Base-by-base conservation (phyloP, 2,888 invertebrate species). In the Phlogophora meticulosa region DNA sequence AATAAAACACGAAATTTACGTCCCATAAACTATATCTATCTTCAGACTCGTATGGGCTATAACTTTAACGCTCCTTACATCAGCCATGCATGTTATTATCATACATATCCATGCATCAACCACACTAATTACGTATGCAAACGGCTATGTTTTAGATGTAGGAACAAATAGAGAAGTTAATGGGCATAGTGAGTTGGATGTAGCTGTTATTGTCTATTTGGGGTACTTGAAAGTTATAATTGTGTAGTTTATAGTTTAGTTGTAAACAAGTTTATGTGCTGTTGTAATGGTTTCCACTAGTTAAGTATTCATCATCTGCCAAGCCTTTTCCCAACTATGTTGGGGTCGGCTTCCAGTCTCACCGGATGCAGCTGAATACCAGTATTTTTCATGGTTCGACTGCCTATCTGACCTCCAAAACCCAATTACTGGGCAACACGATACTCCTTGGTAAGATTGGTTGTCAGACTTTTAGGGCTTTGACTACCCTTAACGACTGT, bases 91-190 rank as follows among this genome's bases (percentile, higher is more conserved):
- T 43, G 40, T 11, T 51, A 24, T 32, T 42, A 13, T 32, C 45
- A 53, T 57, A 28, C 40, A 60, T 48, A 48, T 53, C 24, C 53
- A 74, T 53, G 51, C 15, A 42, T 4, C 17, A 42, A 61, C 65
- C 60, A 32, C 65, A 32, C 49, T 32, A 49, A 61, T 66, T 32
- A 58, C 10, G 9, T 28, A 75, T 74, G 60, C 75, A 58, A 66
- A 75, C 58, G 49, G 42, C 53, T 43, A 63, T 49, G 74, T 34
- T 78, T 74, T 64, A 74, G 28, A 59, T 60, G 34, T 45, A 34
- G 7, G 10, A 20, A 59, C 36, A 52, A 59, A 64, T 51, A 56
- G 17, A 48, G 15, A 22, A 34, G 5, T 59, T 78, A 45, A 58
- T 10, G 48, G 10, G 28, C 13, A 11, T 20, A 52, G n/a, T 59